A percentile compares a stretch with the other conserved stretches of the same genome.
Evolutionary conservation across 2,888 invertebrate genomes (phyloP).

Genomic region (Tribolium freemani): DNA sequence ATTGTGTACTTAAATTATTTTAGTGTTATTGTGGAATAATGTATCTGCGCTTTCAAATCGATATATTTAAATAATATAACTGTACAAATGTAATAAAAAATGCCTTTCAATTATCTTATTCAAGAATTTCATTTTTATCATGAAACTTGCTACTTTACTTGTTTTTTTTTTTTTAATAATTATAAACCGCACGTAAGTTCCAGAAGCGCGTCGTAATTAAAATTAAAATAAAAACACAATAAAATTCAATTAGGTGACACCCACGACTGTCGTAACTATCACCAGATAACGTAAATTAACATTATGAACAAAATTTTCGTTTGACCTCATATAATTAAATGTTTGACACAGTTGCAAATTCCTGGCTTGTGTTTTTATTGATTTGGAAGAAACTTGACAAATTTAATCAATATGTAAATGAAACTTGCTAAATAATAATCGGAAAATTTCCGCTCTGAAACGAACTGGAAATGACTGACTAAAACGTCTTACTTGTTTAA

Average conservation of each 20-base stretch:
- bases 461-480: not conserved
- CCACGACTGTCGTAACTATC: no score
- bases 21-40: not conserved
- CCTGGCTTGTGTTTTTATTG: not conserved
- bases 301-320: no score
- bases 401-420: not conserved
- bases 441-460: not conserved
- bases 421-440: not conserved
- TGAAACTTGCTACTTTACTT: not conserved
- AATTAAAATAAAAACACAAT: no score
- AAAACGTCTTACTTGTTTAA: no score
- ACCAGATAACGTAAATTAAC: no score
- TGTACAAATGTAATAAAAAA: conserved; percentile 1
- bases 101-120: not conserved
- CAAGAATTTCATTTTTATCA: conserved; percentile 6
- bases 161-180: not conserved
- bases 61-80: conserved; percentile 2
- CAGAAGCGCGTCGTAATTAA: no score
- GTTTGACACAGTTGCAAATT: not conserved
- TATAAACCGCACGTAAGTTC: no score
- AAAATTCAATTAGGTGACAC: no score
- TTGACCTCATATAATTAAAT: no score
- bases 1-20: conserved; percentile 25
- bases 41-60: not conserved
- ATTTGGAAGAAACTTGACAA: not conserved